Evolutionary conservation across 2,797 vertebrate genomes (phyloP).

Genomic region (Saguinus oedipus): DNA sequence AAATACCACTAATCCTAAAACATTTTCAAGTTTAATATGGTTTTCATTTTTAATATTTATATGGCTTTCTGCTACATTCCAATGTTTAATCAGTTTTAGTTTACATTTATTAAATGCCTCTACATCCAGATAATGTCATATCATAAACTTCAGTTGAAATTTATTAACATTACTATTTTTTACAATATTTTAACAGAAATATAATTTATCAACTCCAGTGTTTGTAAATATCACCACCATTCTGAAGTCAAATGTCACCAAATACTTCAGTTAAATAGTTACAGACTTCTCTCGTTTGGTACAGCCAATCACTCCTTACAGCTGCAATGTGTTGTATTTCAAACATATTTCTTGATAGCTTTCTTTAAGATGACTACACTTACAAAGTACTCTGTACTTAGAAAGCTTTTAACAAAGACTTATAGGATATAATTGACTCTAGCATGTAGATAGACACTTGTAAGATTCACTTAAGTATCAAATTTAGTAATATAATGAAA

Average conservation of each 20-base stretch:
- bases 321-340: neutral
- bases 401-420: neutral
- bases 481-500: slow-evolving; percentile 33
- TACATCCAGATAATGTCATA: neutral
- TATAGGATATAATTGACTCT: neutral
- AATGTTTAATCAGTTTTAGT: neutral
- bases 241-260: neutral
- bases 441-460: neutral
- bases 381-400: neutral
- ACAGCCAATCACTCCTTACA: neutral
- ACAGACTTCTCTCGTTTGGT: neutral
- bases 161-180: neutral
- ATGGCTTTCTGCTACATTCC: neutral
- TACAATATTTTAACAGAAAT: neutral
- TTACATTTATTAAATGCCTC: neutral
- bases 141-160: neutral
- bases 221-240: neutral
- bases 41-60: neutral
- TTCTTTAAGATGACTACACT: neutral
- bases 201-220: neutral
- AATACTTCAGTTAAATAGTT: neutral
- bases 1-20: neutral
- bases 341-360: neutral
- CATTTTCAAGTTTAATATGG: neutral
- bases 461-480: neutral